Evolutionary conservation across 2,888 invertebrate species (phyloP), one percentile per base, ranked within the genome.

Genomic region (Apotomis betuletana): DNA sequence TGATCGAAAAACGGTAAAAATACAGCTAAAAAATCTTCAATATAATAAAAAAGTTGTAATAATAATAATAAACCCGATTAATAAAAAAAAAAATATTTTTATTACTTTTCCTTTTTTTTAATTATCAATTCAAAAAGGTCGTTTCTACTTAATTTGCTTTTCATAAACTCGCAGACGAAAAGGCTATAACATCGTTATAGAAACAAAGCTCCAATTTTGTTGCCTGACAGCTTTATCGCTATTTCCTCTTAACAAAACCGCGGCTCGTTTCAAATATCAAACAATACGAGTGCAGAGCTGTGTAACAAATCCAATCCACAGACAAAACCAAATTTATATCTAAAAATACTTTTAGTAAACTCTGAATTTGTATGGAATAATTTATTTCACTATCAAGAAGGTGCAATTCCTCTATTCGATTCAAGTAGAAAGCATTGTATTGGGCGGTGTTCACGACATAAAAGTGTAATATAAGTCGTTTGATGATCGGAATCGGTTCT

Each of bases 241-340:
- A 52, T 63, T 64, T 52, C 27, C 51, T 55, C 10, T 58, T 64
- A 57, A n/a, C n/a, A n/a, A n/a, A n/a, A n/a, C 51, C 64, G 41
- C n/a, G 64, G 59, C 52, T 64, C 64, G 58, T 64, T 70, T 44
- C 38, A 70, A 70, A 64, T 64, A 58, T 58, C 58, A 70, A 64
- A 70, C 58, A 70, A 63, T 58, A 10, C 51, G 41, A 70, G 70
- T 58, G 59, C 70, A 51, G 41, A 64, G 10, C 13, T 64, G 58
- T 70, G 64, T 64, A n/a, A 57, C 46, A 57, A 65, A 65, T 65
- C n/a, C 9, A 55, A 46, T n/a, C n/a, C 57, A 36, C 55, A 36
- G 44, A 55, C 12, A 65, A 15, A 8, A 8, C 15, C 54, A 15
- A 38, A 8, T 59, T 13, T 59, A 13, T 41, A 59, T 13, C 13